Evolutionary conservation across 2,797 vertebrate species (phyloP).

Genomic region (Aplochiton taeniatus): DNA sequence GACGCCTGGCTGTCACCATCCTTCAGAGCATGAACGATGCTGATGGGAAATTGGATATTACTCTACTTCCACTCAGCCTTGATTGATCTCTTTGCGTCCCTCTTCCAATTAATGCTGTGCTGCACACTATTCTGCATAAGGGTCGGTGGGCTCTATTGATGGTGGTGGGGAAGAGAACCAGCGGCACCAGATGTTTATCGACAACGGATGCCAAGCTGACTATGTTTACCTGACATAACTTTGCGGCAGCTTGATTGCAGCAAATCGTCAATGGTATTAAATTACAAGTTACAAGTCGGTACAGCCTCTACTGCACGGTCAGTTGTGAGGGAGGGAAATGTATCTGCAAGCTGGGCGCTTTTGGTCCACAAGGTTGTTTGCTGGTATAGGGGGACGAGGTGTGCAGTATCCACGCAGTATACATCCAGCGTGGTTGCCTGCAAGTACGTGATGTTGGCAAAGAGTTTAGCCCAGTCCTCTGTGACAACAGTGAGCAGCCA

Average conservation of each 20-base stretch:
- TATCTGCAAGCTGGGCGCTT: slow-evolving; percentile 32
- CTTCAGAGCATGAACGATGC: slow-evolving; percentile 46
- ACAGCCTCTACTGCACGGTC: neutral
- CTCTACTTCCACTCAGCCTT: slow-evolving; percentile 35
- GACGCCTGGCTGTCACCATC: slow-evolving; percentile 41
- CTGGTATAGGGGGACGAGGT: slow-evolving; percentile 28
- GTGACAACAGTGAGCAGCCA: slow-evolving; percentile 61
- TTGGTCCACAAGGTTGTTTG: slow-evolving; percentile 39
- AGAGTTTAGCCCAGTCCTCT: slow-evolving; percentile 51
- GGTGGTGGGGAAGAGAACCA: too few relatives aligned
- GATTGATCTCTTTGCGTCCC: slow-evolving; percentile 60
- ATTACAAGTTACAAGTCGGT: too few relatives aligned
- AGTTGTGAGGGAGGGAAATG: slow-evolving; percentile 1
- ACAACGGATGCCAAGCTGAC: too few relatives aligned
- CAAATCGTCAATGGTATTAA: too few relatives aligned
- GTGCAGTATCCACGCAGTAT: slow-evolving; percentile 7
- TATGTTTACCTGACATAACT: too few relatives aligned
- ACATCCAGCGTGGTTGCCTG: slow-evolving; percentile 54
- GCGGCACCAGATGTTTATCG: neutral
- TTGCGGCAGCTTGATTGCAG: too few relatives aligned
- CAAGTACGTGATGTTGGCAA: slow-evolving; percentile 46
- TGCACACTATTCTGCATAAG: neutral
- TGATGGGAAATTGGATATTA: slow-evolving; percentile 66
- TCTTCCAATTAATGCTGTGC: slow-evolving; percentile 54
- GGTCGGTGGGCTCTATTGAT: neutral